phyloP scores from a whole-genome alignment of 2,888 invertebrate genomes.

The Cantharis flavilabris region DNA sequence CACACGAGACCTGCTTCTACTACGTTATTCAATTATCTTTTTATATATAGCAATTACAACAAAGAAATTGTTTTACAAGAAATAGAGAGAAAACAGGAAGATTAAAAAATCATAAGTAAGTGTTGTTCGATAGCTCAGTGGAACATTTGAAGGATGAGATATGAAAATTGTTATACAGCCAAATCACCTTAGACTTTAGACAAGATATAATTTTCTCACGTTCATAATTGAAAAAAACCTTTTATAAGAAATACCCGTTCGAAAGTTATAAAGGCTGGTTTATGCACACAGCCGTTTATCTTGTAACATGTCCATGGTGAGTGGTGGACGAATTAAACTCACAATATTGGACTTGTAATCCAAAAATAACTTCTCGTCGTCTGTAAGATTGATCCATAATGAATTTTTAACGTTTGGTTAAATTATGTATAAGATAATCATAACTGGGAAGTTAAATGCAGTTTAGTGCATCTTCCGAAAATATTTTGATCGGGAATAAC shows the following conservation, averaged over 20 bases:
- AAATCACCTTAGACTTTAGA: not conserved
- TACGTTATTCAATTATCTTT: not conserved
- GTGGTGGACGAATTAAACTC: not conserved
- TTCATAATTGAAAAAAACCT: not conserved
- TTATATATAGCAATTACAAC: not conserved
- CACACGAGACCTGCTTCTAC: not conserved
- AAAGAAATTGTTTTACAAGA: not conserved
- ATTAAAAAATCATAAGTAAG: not conserved
- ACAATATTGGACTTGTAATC: not conserved
- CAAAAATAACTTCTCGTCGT: not conserved
- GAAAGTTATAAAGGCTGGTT: not conserved
- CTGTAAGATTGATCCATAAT: not conserved
- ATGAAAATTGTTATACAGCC: not conserved
- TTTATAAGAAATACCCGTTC: not conserved
- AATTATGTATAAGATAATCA: not conserved
- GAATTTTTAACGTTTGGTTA: not conserved
- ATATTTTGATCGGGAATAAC: not conserved
- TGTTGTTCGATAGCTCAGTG: not conserved
- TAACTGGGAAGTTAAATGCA: not conserved
- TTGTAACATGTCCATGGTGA: no score
- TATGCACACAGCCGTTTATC: no score
- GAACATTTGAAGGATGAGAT: not conserved
- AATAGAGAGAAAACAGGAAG: not conserved
- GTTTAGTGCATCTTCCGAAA: not conserved
- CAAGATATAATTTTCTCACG: not conserved